A percentile compares a stretch with the other conserved stretches of the same genome.
These are phyloP conservation scores for Papilio glaucus DNA, from an alignment of 1,140 invertebrate genomes.

Conservation along the genomic window DNA sequence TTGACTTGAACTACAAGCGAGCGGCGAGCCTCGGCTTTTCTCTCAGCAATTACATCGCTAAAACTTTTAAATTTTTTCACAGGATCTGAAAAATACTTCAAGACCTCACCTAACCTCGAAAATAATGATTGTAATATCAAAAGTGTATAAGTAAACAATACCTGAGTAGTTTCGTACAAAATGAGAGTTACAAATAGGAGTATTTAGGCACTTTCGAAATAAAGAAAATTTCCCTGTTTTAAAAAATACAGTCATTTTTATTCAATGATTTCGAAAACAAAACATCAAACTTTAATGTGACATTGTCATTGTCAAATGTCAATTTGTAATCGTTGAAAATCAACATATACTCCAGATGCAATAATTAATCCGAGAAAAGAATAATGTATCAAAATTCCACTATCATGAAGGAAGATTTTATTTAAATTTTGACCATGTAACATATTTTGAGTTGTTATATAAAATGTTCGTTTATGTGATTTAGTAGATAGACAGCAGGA, in stretches of 20 bases:
- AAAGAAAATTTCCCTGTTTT: slow-evolving; percentile 64
- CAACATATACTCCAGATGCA: background rate
- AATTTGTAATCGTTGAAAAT: slow-evolving; percentile 24
- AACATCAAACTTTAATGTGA: slow-evolving; percentile 22
- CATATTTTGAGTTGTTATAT: too few species aligned
- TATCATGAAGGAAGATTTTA: too few species aligned
- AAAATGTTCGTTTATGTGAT: too few species aligned
- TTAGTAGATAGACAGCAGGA: too few species aligned
- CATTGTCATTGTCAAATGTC: slow-evolving; percentile 11
- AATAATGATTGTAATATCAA: slow-evolving; percentile 37
- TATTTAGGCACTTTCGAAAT: slow-evolving; percentile 61
- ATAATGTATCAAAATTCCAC: background rate
- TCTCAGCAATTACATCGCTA: slow-evolving; percentile 69
- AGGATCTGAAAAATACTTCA: slow-evolving; percentile 65
- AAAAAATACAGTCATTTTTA: slow-evolving; percentile 76
- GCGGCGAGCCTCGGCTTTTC: slow-evolving; percentile 84
- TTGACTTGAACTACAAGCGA: slow-evolving; percentile 87
- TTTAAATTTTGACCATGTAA: too few species aligned
- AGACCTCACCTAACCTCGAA: slow-evolving; percentile 78
- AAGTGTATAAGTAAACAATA: slow-evolving; percentile 39
- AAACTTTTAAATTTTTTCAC: slow-evolving; percentile 69
- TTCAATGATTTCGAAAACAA: slow-evolving; percentile 22
- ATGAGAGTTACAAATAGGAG: slow-evolving; percentile 60
- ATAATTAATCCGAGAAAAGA: background rate
- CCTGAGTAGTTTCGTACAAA: slow-evolving; percentile 65